These are phyloP conservation scores for Blennius ocellaris DNA, from an alignment of 2,113 vertebrate species.

Conservation along the genomic window DNA sequence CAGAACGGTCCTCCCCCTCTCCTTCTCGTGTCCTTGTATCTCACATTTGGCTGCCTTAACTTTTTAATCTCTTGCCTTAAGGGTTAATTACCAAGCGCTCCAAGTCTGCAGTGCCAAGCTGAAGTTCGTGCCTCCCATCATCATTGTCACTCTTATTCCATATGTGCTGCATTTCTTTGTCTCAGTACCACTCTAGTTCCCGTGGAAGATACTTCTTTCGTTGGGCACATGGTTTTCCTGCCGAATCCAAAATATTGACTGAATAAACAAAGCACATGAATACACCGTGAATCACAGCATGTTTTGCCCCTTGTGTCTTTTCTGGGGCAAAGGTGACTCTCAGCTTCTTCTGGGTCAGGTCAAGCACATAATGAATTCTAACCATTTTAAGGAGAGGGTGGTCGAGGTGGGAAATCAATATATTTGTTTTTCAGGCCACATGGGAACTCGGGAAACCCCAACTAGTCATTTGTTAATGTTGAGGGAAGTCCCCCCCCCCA, in stretches of 20 bases:
- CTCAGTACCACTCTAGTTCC: conserved; percentile 7
- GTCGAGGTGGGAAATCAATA: conserved; percentile 32
- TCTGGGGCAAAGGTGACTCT: conserved; percentile 15
- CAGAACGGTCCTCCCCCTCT: conserved; percentile 5
- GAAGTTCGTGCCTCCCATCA: background rate
- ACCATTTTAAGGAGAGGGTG: conserved; percentile 5
- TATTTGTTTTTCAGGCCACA: conserved; percentile 27
- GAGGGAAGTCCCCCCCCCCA: background rate
- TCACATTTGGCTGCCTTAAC: conserved; percentile 40
- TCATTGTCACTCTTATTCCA: conserved; percentile 6
- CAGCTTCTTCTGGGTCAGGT: conserved; percentile 20
- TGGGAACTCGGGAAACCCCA: conserved; percentile 26
- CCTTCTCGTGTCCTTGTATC: conserved; percentile 33
- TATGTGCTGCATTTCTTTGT: conserved; percentile 29
- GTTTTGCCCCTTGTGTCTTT: background rate
- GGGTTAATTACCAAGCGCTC: conserved; percentile 56
- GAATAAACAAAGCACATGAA: background rate
- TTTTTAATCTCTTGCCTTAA: conserved; percentile 34
- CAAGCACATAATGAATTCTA: background rate
- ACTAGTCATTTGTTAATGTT: conserved; percentile 32
- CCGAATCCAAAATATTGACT: background rate
- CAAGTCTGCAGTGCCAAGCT: conserved; percentile 24
- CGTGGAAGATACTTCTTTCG: background rate
- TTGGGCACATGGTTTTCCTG: background rate
- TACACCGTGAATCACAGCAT: background rate